These are phyloP conservation scores for Tanypteryx hageni DNA, from an alignment of 2,888 invertebrate species.

Conservation along the genomic window DNA sequence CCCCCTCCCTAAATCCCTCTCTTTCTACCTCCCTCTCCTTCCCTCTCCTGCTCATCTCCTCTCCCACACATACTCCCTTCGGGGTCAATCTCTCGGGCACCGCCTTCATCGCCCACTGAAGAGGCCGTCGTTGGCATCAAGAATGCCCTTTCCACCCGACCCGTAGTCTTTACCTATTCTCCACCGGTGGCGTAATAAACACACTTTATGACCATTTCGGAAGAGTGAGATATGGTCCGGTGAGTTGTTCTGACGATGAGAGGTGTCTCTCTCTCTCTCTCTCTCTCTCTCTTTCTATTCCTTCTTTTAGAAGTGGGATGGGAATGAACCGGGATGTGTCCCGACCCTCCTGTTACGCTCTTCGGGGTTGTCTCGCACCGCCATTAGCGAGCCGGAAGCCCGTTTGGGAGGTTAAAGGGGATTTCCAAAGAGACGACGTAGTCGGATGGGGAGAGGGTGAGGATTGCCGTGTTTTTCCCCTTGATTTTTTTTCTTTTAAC, in stretches of 20 bases:
- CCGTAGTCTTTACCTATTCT: background rate
- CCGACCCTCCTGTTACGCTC: background rate
- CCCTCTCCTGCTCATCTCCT: background rate
- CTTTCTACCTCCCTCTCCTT: background rate
- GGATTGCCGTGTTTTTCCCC: background rate
- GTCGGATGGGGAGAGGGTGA: background rate
- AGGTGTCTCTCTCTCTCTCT: background rate
- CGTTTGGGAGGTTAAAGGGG: slow-evolving; percentile 30
- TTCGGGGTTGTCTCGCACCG: background rate
- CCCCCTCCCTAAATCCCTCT: background rate
- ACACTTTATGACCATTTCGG: slow-evolving; percentile 46
- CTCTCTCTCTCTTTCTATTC: too few relatives aligned
- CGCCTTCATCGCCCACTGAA: slow-evolving; percentile 12
- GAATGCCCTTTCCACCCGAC: background rate
- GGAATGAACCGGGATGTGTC: background rate
- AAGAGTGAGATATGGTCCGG: slow-evolving; percentile 55
- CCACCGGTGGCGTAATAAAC: slow-evolving; percentile 55
- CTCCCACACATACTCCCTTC: slow-evolving; percentile 13
- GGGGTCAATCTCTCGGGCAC: background rate
- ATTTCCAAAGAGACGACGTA: background rate
- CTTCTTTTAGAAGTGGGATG: background rate
- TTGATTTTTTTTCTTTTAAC: background rate
- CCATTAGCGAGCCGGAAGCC: slow-evolving; percentile 59
- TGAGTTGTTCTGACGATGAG: slow-evolving; percentile 29
- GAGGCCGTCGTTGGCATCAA: background rate